Percentiles rank a stretch among this genome's conserved stretches.
Evolutionary conservation across 2,797 vertebrate genomes (phyloP).

Genomic region (Labeo calbasu): DNA sequence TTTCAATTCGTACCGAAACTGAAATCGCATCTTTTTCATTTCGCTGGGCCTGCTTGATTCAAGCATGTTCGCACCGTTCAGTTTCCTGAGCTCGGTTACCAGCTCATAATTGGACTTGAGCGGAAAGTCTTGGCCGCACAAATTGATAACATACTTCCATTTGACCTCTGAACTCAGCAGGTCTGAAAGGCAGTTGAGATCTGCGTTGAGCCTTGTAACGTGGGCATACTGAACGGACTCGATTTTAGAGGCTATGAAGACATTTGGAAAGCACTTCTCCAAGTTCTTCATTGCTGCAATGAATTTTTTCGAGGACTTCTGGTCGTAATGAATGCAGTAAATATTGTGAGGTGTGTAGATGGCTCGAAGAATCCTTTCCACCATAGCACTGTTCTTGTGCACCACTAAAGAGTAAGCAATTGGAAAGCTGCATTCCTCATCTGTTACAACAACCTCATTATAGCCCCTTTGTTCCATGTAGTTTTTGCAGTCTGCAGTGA

Average conservation of each 20-base stretch:
- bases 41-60: slow-evolving; percentile 84
- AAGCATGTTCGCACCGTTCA: slow-evolving; percentile 87
- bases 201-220: slow-evolving; percentile 88
- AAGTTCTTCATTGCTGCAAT: slow-evolving; percentile 83
- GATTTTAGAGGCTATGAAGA: slow-evolving; percentile 88
- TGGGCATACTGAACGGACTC: slow-evolving; percentile 89
- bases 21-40: slow-evolving; percentile 85
- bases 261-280: slow-evolving; percentile 85
- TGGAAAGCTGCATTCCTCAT: slow-evolving; percentile 82
- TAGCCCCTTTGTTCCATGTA: slow-evolving; percentile 81
- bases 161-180: slow-evolving; percentile 80
- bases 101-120: slow-evolving; percentile 87
- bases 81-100: slow-evolving; percentile 82
- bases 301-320: slow-evolving; percentile 83
- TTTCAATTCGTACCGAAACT: slow-evolving; percentile 81
- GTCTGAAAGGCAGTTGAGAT: slow-evolving; percentile 92
- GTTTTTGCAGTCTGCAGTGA: slow-evolving; percentile 80
- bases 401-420: slow-evolving; percentile 92
- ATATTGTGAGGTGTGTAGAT: slow-evolving; percentile 86
- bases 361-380: slow-evolving; percentile 90
- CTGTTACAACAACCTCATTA: slow-evolving; percentile 72
- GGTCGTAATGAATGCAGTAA: slow-evolving; percentile 94
- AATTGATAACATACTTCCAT: slow-evolving; percentile 93
- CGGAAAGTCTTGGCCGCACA: slow-evolving; percentile 95
- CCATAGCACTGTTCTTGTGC: slow-evolving; percentile 90